A percentile compares a stretch with the other conserved stretches of the same genome.
Conservation (phyloP, 2,113 vertebrate genomes). For the Sphaerodactylus townsendi region DNA sequence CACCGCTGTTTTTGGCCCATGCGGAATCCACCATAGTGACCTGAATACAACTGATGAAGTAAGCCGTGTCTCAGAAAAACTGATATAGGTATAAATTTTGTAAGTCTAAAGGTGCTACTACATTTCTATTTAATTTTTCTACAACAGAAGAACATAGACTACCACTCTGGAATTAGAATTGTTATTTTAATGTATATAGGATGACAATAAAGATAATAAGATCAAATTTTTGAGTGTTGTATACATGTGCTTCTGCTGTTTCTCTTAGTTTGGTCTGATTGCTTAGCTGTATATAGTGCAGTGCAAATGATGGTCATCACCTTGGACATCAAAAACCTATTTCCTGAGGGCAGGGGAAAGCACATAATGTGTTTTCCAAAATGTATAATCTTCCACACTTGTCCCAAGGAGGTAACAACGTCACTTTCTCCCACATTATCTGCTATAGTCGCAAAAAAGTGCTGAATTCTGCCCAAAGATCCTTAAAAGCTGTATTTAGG, state of each 20-base stretch:
- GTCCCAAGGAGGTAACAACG: neutral
- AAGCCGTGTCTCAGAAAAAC: no score
- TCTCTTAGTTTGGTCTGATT: neutral
- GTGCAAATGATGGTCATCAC: neutral
- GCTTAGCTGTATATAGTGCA: neutral
- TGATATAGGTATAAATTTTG: no score
- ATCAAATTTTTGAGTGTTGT: neutral
- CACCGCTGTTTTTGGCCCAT: no score
- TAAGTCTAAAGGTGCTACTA: no score
- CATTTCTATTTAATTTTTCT: no score
- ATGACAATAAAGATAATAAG: neutral
- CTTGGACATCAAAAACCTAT: neutral
- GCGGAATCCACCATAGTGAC: no score
- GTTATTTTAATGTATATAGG: no score
- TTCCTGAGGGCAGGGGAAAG: neutral
- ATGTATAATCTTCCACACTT: neutral
- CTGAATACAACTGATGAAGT: neutral
- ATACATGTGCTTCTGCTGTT: neutral
- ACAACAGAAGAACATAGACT: no score
- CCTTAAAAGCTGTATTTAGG: neutral
- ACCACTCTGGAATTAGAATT: no score
- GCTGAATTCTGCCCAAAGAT: conserved; percentile 5
- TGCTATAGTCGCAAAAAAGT: neutral
- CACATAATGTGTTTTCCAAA: neutral
- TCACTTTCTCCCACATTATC: neutral